A percentile compares a stretch with the other conserved stretches of the same genome.
These are phyloP conservation scores for Platorchestia sp. DNA, from an alignment of 1,140 invertebrate species.

Conservation along the genomic window DNA sequence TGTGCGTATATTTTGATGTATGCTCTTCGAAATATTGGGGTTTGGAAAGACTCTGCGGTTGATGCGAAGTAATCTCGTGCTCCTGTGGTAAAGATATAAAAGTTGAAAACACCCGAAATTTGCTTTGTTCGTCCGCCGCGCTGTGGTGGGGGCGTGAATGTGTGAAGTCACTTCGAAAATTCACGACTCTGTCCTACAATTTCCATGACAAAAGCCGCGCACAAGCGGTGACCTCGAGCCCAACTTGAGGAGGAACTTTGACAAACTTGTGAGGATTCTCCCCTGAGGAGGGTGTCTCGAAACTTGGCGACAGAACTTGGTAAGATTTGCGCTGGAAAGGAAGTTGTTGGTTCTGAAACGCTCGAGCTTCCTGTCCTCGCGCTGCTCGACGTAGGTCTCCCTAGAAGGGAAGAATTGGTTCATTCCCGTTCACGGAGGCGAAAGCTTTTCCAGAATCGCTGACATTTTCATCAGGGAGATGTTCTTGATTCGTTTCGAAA, in stretches of 20 bases:
- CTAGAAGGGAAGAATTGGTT: neutral
- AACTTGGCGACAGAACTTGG: conserved; percentile 30
- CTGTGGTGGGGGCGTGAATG: neutral
- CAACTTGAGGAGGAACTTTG: conserved; percentile 20
- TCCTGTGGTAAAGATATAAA: neutral
- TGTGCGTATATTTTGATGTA: too few relatives aligned
- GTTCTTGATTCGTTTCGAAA: too few relatives aligned
- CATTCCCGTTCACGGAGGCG: neutral
- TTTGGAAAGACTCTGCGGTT: neutral
- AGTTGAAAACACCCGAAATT: neutral
- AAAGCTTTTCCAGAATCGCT: neutral
- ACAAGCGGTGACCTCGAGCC: neutral
- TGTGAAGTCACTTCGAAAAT: neutral
- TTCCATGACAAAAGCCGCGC: conserved; percentile 37
- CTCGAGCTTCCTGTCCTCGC: neutral
- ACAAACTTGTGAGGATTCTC: conserved; percentile 15
- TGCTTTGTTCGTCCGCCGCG: too few relatives aligned
- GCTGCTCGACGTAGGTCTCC: neutral
- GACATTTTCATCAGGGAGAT: neutral
- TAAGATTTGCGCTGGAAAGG: neutral
- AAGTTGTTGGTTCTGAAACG: neutral
- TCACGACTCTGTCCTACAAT: neutral
- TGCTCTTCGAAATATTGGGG: too few relatives aligned
- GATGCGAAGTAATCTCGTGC: neutral
- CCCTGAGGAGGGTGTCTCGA: neutral